Percentiles rank a stretch among this genome's conserved stretches.
These are phyloP conservation scores for Tympanoctomys barrerae DNA, from an alignment of 2,797 vertebrate species.

Conservation along the genomic window DNA sequence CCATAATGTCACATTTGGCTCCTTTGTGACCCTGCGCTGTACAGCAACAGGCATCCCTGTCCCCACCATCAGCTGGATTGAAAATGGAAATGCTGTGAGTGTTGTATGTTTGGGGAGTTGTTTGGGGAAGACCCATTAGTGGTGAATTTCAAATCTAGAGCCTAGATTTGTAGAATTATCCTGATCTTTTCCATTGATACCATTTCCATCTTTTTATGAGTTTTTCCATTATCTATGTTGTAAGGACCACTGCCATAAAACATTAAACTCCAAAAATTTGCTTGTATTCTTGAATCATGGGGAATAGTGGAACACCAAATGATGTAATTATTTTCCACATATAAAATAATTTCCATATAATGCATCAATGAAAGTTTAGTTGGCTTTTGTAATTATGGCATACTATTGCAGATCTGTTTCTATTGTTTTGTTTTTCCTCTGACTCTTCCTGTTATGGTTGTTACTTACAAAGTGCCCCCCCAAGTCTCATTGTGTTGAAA, in stretches of 20 bases:
- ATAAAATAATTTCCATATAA: conserved; percentile 49
- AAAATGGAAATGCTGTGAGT: conserved; percentile 98
- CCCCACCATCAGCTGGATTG: conserved; percentile 96
- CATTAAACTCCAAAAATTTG: background rate
- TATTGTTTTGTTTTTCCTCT: background rate
- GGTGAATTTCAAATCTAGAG: background rate
- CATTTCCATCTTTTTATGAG: background rate
- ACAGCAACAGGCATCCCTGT: conserved; percentile 95
- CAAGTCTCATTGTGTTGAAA: background rate
- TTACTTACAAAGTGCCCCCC: background rate
- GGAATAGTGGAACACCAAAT: background rate
- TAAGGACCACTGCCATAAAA: background rate
- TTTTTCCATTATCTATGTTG: background rate
- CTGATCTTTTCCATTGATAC: background rate
- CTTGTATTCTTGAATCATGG: background rate
- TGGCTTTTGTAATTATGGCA: background rate
- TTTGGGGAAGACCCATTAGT: background rate
- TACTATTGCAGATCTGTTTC: background rate
- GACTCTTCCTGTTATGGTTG: background rate
- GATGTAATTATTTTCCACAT: background rate
- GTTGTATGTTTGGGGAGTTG: conserved; percentile 4
- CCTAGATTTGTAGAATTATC: background rate
- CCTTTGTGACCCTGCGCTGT: conserved; percentile 93
- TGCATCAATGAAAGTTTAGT: background rate
- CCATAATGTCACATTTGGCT: conserved; percentile 94